Base-by-base conservation (phyloP, 2,888 invertebrate species). In the Rhingia rostrata region DNA sequence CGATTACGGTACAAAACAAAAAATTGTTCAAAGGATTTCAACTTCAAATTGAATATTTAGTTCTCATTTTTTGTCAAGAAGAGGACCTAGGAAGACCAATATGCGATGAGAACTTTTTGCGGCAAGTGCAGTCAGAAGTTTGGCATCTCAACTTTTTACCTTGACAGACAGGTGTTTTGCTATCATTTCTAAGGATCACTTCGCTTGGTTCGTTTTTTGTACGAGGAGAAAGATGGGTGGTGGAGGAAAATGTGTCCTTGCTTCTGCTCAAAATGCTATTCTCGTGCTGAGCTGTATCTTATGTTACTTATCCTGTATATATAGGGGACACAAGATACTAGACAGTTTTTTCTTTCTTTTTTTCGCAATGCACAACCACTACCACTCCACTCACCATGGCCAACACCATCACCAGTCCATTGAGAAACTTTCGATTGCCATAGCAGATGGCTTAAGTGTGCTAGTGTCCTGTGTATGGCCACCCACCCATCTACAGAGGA, bases 241-340 rank as follows among this genome's bases (percentile, higher is more conserved):
- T 67, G 69, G 63, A 4, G 12, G 58, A 58, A 58, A 61, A 60
- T 79, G 73, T 79, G 73, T 79, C 72, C 66, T 73, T 73, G 64
- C 47, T 69, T 32, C 37, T 61, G 22, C 22, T 22, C 22, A 22
- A 22, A 22, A 22, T 64, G 14, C 43, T 67, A 49, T 51, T 75
- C 41, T 37, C 56, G 45, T 22, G 22, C 22, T 22, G 22, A 22
- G 22, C 22, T 22, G 22, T 54, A 14, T 56, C 37, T 58, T 54
- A 45, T 58, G 22, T 58, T 66, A 60, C 51, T 35, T 66, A 9
- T n/a, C 22, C 56, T 43, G 43, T 12, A 32, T n/a, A 37, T 9
- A 35, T n/a, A 43, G 6, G 47, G 63, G 39, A 64, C 49, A 30
- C 22, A 56, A 41, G 56, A n/a, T 45, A 41, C n/a, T 61, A 43